These are phyloP conservation scores for Saccostrea cuccullata DNA, from an alignment of 1,140 invertebrate species.

Conservation along the genomic window DNA sequence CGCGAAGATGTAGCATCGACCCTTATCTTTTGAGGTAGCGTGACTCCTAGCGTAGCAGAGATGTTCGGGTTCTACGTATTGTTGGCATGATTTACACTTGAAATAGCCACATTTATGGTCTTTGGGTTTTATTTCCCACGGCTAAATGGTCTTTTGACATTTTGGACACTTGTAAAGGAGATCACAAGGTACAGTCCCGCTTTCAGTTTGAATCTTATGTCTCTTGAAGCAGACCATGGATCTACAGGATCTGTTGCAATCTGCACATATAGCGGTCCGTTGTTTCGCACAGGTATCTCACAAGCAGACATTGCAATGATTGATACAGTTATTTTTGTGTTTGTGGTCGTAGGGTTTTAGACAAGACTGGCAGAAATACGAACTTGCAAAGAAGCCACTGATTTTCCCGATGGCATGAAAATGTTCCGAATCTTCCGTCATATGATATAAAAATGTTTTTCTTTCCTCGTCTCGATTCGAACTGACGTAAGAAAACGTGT, in stretches of 20 bases:
- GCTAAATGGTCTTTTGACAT: background rate
- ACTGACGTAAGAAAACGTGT: slow-evolving; percentile 35
- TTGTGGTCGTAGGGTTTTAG: slow-evolving; percentile 45
- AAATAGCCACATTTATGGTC: slow-evolving; percentile 19
- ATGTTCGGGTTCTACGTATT: slow-evolving; percentile 36
- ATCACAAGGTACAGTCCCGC: background rate
- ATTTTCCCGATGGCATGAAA: slow-evolving; percentile 43
- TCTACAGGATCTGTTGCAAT: slow-evolving; percentile 35
- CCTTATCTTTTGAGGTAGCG: background rate
- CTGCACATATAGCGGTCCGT: background rate
- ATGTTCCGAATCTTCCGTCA: slow-evolving; percentile 3
- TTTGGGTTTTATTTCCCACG: background rate
- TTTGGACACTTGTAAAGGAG: slow-evolving; percentile 2
- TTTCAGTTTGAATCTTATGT: background rate
- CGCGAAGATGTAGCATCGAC: slow-evolving; percentile 43
- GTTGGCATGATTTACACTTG: slow-evolving; percentile 35
- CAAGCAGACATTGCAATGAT: slow-evolving; percentile 24
- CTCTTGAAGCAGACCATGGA: background rate
- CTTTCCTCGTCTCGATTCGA: background rate
- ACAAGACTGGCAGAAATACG: slow-evolving; percentile 35
- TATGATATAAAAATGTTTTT: slow-evolving; percentile 35
- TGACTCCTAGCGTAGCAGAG: slow-evolving; percentile 32
- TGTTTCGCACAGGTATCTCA: background rate
- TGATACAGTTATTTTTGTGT: slow-evolving; percentile 12
- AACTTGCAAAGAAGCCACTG: slow-evolving; percentile 30